Evolutionary conservation across 1,140 invertebrate genomes (phyloP), one percentile per base, ranked within the genome.

Genomic region (Zelostemma sp.): DNA sequence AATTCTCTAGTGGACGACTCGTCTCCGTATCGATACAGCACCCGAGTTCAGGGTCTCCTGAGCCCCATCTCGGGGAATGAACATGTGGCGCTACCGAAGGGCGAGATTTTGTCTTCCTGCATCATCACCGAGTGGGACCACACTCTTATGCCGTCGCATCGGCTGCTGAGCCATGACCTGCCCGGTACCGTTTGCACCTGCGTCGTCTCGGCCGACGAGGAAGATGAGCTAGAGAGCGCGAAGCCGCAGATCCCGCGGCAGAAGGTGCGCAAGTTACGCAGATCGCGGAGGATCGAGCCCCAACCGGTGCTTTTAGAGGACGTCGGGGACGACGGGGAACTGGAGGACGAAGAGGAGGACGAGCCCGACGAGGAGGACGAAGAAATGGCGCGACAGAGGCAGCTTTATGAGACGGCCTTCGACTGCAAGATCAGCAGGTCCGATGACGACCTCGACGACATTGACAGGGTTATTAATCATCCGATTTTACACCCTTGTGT

Each of bases 331-430:
- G 83, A 84, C 58, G 79, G 64, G 57, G 76, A 76, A 25, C 60
- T 72, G 15, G 80, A 77, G 16, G 77, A 82, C 63, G 77, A 84
- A 33, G 86, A 85, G 43, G 80, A 73, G 57, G 73, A 79, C 25
- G 64, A 73, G 17, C 57, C 55, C 4, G 72, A 70, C 78, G 81
- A 76, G 63, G 83, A 74, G 71, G 84, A 88, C 75, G 88, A 88
- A 80, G 85, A 88, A 76, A 91, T 91, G 91, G 87, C 89, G 70
- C 88, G 88, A 77, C 89, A 91, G 73, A 88, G 92, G 71, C 92
- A 93, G 80, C 88, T 95, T 21, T 95, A 95, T 78, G 94, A 95
- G 83, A 95, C 94, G 31, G 94, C 94, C 35, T 95, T 95, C 82
- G 94, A 95, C 80, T 94, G 92, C 78, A 93, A 93, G 80, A 90